Base-by-base conservation (phyloP, 2,888 invertebrate genomes). In the Patella depressa region DNA sequence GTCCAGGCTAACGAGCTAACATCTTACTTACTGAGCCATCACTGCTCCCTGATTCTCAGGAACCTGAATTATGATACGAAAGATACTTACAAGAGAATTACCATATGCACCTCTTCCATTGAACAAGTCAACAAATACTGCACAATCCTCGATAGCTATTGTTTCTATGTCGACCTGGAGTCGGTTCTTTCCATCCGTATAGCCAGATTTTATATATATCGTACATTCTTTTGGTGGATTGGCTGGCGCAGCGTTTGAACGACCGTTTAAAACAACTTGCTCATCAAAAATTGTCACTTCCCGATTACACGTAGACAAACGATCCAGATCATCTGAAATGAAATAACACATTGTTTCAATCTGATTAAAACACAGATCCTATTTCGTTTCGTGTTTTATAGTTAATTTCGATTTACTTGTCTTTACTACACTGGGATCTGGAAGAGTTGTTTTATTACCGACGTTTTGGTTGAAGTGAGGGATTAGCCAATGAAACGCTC, bases 151-250 rank as follows among this genome's bases (percentile, higher is more conserved):
- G n/a, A 89, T 86, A 4, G 73, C 59, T 4, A 86, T 79, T 24
- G 83, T 74, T 55, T 85, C 83, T 12, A 86, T 81, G 14, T 83
- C 81, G 12, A 89, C 85, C 82, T 87, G 86, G 76, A 88, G 83
- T 75, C 83, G 81, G 69, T 86, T 87, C 74, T 84, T 84, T 3
- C 83, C 83, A 17, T 74, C 77, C n/a, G 84, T 78, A 71, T 86
- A 85, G 2, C 82, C 81, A 7, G 88, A 86, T 73, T 83, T 79
- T 19, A 88, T 82, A 24, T 79, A 78, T 7, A 87, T 78, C 12
- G 78, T 79, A 76, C 88, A 88, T n/a, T 79, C 74, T 19, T 79
- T 75, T 0, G 85, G 81, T 1, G 88, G 88, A 74, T 87, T 86
- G 2, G 83, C 71, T 7, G 85, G 79, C 0, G 85, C 80, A 0